Percentiles rank a stretch among this genome's conserved stretches.
Conservation (phyloP, 2,888 invertebrate genomes). For the Metacarcinus magister region DNA sequence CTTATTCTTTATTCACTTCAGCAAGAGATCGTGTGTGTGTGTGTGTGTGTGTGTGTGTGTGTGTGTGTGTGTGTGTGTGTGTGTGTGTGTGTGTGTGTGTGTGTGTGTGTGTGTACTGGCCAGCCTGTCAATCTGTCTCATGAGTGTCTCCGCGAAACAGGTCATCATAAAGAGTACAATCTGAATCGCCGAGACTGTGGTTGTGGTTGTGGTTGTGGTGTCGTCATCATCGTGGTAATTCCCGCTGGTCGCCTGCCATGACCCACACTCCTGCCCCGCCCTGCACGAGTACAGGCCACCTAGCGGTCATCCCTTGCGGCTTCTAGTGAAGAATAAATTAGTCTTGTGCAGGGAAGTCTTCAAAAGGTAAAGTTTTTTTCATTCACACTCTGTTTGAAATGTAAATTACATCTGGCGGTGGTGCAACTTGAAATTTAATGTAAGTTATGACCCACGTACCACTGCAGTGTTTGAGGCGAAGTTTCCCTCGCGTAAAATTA, state of each 20-base stretch:
- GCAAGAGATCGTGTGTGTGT: neutral
- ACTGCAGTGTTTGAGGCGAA: neutral
- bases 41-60: conserved; percentile 31
- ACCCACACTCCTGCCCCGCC: neutral
- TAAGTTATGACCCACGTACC: neutral
- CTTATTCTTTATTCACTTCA: neutral
- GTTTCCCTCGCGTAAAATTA: neutral
- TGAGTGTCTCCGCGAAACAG: neutral
- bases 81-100: conserved; percentile 2
- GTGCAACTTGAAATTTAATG: neutral
- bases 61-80: conserved; percentile 48
- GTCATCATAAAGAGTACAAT: neutral
- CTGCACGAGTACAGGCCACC: neutral
- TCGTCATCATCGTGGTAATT: neutral
- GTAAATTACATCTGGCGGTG: conserved; percentile 12
- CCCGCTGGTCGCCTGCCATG: neutral
- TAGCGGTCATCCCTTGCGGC: neutral
- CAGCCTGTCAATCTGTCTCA: neutral
- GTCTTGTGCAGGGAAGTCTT: neutral
- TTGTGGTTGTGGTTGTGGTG: too few species aligned
- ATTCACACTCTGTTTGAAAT: conserved; percentile 32
- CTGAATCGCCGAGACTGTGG: neutral
- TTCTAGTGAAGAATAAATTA: neutral
- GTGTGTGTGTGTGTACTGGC: neutral
- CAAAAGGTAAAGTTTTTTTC: conserved; percentile 29